These are phyloP conservation scores for Protomyctophum bolini DNA, from an alignment of 2,113 vertebrate species.

Conservation along the genomic window DNA sequence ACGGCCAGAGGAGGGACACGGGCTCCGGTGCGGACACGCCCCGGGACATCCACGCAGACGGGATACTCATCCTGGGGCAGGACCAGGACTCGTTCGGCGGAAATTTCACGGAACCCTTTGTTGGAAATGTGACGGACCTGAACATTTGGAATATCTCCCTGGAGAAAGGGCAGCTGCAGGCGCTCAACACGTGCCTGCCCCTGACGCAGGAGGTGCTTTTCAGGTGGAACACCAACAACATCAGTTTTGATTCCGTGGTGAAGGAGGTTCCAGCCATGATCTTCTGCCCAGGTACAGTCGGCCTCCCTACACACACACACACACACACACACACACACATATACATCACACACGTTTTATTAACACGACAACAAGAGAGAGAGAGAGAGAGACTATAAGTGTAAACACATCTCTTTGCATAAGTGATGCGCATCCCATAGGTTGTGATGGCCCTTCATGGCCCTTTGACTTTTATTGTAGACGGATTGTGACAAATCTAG, in stretches of 20 bases:
- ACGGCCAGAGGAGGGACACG: constrained; percentile 73
- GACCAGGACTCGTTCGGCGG: constrained; percentile 91
- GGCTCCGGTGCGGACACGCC: constrained; percentile 59
- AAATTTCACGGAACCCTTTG: constrained; percentile 89
- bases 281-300: constrained; percentile 80
- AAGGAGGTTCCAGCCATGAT: constrained; percentile 58
- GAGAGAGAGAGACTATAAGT: no score
- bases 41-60: constrained; percentile 78
- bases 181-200: constrained; percentile 72
- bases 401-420: no score
- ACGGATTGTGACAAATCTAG: no score
- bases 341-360: no score
- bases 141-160: constrained; percentile 82
- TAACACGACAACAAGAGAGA: no score
- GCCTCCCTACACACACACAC: background rate
- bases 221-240: constrained; percentile 68
- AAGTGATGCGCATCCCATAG: no score
- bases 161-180: constrained; percentile 69
- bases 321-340: no score
- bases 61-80: constrained; percentile 89
- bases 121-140: constrained; percentile 87
- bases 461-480: no score
- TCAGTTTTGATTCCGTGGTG: constrained; percentile 73
- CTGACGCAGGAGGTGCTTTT: constrained; percentile 71
- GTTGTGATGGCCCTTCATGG: no score